Evolutionary conservation across 1,140 invertebrate species (phyloP), one percentile per base, ranked within the genome.

Genomic region (Nylanderia fulva): DNA sequence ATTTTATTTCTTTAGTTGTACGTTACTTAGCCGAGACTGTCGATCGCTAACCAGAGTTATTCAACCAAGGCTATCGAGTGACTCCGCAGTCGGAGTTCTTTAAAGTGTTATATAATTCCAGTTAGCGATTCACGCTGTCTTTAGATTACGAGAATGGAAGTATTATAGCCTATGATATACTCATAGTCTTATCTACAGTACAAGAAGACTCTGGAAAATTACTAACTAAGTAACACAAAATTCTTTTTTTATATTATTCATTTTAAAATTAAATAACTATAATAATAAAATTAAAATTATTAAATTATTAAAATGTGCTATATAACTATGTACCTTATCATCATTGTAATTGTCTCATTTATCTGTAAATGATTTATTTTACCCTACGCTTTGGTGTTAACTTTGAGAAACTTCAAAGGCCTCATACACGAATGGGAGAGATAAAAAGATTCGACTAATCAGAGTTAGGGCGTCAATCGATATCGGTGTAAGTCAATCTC

Each of bases 1-100:
- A 71, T 71, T 71, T 71, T 52, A 58, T 56, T n/a, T 71, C 48
- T 42, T 39, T 21, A 72, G n/a, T 5, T 21, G 11, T 39, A 33
- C 21, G 76, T 52, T 66, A 54, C 61, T 66, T n/a, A 79, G 21
- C 11, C 29, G 29, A 42, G 27, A 0, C 60, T 69, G 77, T 60
- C 48, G 39, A 82, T 58, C 39, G 52, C 52, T 82, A 58, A 72
- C 66, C 52, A 42, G 77, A 71, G 27, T 33, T 69, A 27, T 29
- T 80, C 71, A 71, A 58, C 52, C 52, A 71, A 72, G 66, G 39
- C 66, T 72, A 72, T 72, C 77, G 77, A 82, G 18, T 54, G 64
- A 42, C 21, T 71, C 36, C 11, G 8, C 36, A 45, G 66, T 58
- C 29, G 64, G 9, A n/a, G 66, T 42, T 58, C 36, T 72, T 45